These are phyloP conservation scores for Trachelus stipa DNA, from an alignment of 2,888 invertebrate species.

Conservation along the genomic window DNA sequence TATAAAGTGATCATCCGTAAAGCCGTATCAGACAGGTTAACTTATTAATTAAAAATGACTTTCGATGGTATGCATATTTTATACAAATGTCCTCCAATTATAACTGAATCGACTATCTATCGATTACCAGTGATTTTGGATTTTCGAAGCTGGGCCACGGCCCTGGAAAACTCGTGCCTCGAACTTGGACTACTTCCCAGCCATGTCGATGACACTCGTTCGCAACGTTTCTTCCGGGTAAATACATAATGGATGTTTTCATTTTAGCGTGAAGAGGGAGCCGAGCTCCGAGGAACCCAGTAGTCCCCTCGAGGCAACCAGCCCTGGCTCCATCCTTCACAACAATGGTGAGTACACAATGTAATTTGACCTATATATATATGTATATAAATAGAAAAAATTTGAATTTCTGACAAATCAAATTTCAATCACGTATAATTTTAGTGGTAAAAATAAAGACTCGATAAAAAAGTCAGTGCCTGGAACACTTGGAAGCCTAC, in stretches of 20 bases:
- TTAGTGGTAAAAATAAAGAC: not conserved
- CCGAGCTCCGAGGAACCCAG: slow-evolving; percentile 61
- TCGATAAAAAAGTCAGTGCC: not conserved
- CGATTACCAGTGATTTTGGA: no score
- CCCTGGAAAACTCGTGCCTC: no score
- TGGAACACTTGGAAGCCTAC: not conserved
- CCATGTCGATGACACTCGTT: not conserved
- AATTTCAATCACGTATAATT: not conserved
- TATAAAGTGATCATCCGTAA: no score
- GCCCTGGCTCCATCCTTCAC: slow-evolving; percentile 63
- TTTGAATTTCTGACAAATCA: not conserved
- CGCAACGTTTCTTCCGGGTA: slow-evolving; percentile 21
- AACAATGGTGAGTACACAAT: slow-evolving; percentile 60
- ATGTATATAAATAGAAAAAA: not conserved
- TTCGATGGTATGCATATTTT: no score
- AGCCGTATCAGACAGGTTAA: no score
- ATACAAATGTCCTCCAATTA: no score
- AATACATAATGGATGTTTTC: slow-evolving; percentile 56
- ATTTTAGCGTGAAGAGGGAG: slow-evolving; percentile 63
- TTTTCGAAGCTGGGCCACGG: not conserved
- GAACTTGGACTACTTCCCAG: not conserved
- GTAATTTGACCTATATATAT: not conserved
- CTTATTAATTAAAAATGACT: no score
- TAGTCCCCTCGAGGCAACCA: slow-evolving; percentile 64
- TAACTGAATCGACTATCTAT: no score